Evolutionary conservation across 1,140 invertebrate genomes (phyloP).

Genomic region (Sesamia nonagrioides): DNA sequence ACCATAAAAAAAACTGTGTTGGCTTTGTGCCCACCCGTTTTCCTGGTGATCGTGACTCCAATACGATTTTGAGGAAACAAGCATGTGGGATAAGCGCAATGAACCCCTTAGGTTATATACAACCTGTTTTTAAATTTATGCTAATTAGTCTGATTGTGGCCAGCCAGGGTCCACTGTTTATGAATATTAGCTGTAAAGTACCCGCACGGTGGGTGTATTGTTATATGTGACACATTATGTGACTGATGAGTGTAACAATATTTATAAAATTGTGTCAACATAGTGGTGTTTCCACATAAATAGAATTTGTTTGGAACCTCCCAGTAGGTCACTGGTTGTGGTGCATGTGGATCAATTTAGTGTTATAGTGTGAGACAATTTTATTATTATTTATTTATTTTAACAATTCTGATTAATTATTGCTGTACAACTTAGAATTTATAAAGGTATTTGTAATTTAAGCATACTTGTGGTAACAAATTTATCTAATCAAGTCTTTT

Average conservation of each 20-base stretch:
- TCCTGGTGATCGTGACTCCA: slow-evolving; percentile 78
- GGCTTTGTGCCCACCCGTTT: slow-evolving; percentile 86
- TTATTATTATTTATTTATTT: too few species aligned
- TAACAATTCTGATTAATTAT: background rate
- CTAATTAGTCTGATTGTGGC: slow-evolving; percentile 44
- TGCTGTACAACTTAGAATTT: background rate
- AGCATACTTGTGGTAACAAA: background rate
- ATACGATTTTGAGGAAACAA: slow-evolving; percentile 77
- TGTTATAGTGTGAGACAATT: background rate
- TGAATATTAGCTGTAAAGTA: slow-evolving; percentile 27
- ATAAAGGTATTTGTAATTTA: slow-evolving; percentile 2
- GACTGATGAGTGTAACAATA: slow-evolving; percentile 32
- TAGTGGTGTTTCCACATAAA: slow-evolving; percentile 22
- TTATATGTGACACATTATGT: slow-evolving; percentile 10
- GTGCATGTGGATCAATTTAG: background rate
- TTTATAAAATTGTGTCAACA: slow-evolving; percentile 38
- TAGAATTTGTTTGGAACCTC: slow-evolving; percentile 4
- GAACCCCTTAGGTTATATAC: slow-evolving; percentile 74
- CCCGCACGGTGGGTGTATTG: background rate
- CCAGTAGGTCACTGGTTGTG: slow-evolving; percentile 6
- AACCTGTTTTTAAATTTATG: slow-evolving; percentile 45
- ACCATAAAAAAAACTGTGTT: slow-evolving; percentile 84
- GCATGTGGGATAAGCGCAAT: slow-evolving; percentile 75
- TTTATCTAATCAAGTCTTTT: background rate
- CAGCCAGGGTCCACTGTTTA: slow-evolving; percentile 31